Conservation (phyloP, 2,888 invertebrate genomes). For the Tachystola acroxantha region DNA sequence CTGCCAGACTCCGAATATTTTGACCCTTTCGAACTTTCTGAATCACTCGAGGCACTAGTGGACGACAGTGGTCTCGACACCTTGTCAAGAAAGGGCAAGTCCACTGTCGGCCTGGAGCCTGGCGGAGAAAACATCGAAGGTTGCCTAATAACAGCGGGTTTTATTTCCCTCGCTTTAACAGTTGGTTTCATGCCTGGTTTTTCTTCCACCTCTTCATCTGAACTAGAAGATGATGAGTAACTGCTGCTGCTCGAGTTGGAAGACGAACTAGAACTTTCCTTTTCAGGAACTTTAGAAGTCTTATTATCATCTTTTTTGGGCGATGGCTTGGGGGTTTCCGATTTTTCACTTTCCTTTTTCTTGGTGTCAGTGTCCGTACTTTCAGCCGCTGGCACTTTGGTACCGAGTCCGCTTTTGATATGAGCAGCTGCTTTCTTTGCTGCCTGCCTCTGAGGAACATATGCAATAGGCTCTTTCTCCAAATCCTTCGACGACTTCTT, state of each 20-base stretch:
- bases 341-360: conserved; percentile 54
- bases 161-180: conserved; percentile 64
- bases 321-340: conserved; percentile 43
- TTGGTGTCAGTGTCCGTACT: conserved; percentile 35
- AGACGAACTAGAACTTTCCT: conserved; percentile 72
- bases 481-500: conserved; percentile 74
- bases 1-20: conserved; percentile 57
- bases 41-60: conserved; percentile 80
- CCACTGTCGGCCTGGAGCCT: conserved; percentile 75
- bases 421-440: conserved; percentile 95
- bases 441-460: conserved; percentile 93
- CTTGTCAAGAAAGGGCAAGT: conserved; percentile 90
- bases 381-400: conserved; percentile 59
- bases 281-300: conserved; percentile 37
- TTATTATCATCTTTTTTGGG: conserved; percentile 70
- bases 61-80: conserved; percentile 83
- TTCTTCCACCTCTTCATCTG: conserved; percentile 75
- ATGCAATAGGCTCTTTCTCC: conserved; percentile 84
- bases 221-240: conserved; percentile 79
- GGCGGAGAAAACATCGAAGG: conserved; percentile 67
- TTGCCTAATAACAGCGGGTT: conserved; percentile 43
- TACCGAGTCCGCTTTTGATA: conserved; percentile 88
- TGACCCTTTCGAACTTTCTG: conserved; percentile 71
- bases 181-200: conserved; percentile 57
- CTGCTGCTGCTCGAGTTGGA: conserved; percentile 75